Evolutionary conservation across 2,888 invertebrate genomes (phyloP).

Genomic region (Eilema depressum): DNA sequence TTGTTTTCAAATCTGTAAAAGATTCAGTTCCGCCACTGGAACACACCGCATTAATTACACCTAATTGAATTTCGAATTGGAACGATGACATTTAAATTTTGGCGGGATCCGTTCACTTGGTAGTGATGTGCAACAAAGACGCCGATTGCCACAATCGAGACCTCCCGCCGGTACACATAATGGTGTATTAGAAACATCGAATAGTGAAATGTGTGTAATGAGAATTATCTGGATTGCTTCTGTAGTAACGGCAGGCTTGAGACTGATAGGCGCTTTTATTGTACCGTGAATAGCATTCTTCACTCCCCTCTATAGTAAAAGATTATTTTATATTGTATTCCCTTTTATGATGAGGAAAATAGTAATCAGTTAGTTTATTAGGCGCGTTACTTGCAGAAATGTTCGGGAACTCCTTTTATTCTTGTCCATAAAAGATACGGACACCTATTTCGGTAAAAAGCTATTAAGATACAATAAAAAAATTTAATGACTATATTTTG

Average conservation of each 20-base stretch:
- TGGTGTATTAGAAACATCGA: conserved; percentile 80
- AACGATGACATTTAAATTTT: conserved; percentile 89
- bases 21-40: conserved; percentile 79
- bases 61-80: conserved; percentile 90
- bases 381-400: conserved; percentile 81
- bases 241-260: conserved; percentile 80
- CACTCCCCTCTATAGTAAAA: conserved; percentile 77
- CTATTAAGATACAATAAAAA: conserved; percentile 47
- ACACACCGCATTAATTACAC: conserved; percentile 87
- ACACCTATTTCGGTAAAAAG: conserved; percentile 51
- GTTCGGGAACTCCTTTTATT: conserved; percentile 62
- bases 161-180: conserved; percentile 82
- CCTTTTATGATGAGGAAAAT: conserved; percentile 77
- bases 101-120: conserved; percentile 76
- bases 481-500: conserved; percentile 44
- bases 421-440: conserved; percentile 51
- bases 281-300: conserved; percentile 79
- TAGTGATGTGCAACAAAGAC: conserved; percentile 84
- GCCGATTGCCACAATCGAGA: conserved; percentile 77
- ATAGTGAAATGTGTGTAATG: conserved; percentile 85
- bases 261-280: conserved; percentile 76
- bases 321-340: conserved; percentile 80
- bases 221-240: conserved; percentile 86
- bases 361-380: conserved; percentile 84
- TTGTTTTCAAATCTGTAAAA: conserved; percentile 83